A percentile compares a stretch with the other conserved stretches of the same genome.
Evolutionary conservation across 2,113 vertebrate species (phyloP).

Genomic region (Coracopsis vasa): DNA sequence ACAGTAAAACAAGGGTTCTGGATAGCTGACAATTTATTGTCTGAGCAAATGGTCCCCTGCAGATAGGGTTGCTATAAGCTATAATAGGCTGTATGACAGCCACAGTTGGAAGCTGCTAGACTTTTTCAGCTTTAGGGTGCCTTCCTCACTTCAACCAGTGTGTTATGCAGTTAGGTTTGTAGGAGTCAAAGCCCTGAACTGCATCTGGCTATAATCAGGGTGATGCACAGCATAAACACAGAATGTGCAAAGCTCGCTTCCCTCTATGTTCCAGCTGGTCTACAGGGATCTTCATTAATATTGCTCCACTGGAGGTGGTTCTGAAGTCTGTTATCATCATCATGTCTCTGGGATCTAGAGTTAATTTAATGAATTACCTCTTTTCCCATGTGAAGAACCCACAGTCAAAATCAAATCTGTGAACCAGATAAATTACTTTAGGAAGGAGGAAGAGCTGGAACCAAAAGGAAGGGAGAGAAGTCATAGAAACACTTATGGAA

Average conservation of each 20-base stretch:
- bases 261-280: not conserved
- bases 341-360: not conserved
- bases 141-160: not conserved
- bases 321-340: not conserved
- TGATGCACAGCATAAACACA: not conserved
- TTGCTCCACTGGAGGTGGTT: not conserved
- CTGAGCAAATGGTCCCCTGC: not conserved
- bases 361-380: not conserved
- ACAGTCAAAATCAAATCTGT: not conserved
- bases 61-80: not conserved
- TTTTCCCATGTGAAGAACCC: not conserved
- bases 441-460: not conserved
- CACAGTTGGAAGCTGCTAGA: not conserved
- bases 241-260: rapidly evolving
- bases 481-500: not conserved
- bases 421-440: not conserved
- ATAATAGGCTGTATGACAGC: not conserved
- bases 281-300: not conserved
- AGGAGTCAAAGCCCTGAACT: not conserved
- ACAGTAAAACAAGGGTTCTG: not conserved
- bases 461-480: not conserved
- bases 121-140: not conserved
- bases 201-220: not conserved
- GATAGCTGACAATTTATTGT: not conserved
- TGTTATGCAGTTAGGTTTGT: not conserved